Evolutionary conservation across 2,113 vertebrate genomes (phyloP).

Genomic region (Paradisaea rubra): DNA sequence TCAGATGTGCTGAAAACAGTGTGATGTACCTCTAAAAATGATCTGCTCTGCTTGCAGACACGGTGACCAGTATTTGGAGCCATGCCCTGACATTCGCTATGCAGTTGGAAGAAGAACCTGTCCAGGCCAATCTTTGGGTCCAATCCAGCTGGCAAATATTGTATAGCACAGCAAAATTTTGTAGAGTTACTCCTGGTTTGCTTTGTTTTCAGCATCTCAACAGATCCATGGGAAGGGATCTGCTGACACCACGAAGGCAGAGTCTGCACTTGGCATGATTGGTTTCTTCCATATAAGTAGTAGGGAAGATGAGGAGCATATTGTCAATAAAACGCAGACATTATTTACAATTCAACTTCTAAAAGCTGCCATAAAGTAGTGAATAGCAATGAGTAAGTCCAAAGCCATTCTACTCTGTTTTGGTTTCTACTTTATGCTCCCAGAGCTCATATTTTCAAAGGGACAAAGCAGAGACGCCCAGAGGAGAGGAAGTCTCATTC

Average conservation of each 20-base stretch:
- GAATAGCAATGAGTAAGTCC: conserved; percentile 6
- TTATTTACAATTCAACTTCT: conserved; percentile 24
- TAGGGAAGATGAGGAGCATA: not conserved
- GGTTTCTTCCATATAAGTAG: not conserved
- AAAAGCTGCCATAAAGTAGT: conserved; percentile 14
- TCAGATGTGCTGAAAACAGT: not conserved
- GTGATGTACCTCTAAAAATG: not conserved
- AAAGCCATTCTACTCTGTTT: conserved; percentile 16
- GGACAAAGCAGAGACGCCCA: not conserved
- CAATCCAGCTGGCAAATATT: not conserved
- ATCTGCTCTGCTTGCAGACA: not conserved
- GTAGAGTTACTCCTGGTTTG: not conserved
- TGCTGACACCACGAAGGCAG: not conserved
- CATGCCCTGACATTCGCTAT: not conserved
- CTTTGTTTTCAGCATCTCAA: not conserved
- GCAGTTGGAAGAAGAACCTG: not conserved
- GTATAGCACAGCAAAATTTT: not conserved
- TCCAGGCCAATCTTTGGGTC: not conserved
- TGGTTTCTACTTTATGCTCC: conserved; percentile 11
- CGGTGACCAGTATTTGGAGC: not conserved
- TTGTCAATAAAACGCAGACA: not conserved
- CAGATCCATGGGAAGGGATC: not conserved
- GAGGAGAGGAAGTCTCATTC: conserved; percentile 26
- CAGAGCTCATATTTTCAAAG: conserved; percentile 38
- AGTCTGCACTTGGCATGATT: not conserved